Percentiles rank a stretch among this genome's conserved stretches.
Conservation (phyloP, 2,888 invertebrate species). For the Hirtodrosophila histrioides region DNA sequence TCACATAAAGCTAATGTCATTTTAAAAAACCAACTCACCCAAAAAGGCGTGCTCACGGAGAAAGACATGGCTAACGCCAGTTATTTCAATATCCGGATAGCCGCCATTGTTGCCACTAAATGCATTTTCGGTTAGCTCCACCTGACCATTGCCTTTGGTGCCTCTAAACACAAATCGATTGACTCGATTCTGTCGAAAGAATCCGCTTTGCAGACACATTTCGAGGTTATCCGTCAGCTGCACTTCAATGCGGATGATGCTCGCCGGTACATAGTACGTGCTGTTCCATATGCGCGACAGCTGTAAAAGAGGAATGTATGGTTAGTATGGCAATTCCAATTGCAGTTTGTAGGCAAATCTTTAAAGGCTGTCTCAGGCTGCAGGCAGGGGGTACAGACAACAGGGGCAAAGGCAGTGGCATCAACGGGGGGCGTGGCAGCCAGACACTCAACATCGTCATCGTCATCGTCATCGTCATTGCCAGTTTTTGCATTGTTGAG, state of each 20-base stretch:
- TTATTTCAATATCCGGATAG: conserved; percentile 82
- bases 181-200: conserved; percentile 78
- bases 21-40: conserved; percentile 66
- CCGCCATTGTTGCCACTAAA: conserved; percentile 80
- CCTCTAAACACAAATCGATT: conserved; percentile 81
- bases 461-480: background rate
- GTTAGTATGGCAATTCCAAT: background rate
- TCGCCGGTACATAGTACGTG: conserved; percentile 70
- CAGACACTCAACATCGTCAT: conserved; percentile 5
- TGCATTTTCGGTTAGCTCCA: conserved; percentile 79
- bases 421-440: background rate
- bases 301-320: conserved; percentile 43
- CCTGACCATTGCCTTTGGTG: conserved; percentile 65
- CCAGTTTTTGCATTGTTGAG: conserved; percentile 2
- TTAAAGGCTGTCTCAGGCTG: too few relatives aligned
- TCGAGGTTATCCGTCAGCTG: conserved; percentile 67
- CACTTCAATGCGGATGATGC: conserved; percentile 70
- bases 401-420: too few relatives aligned
- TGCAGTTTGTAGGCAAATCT: too few relatives aligned
- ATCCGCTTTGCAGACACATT: conserved; percentile 72
- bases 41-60: conserved; percentile 77
- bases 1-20: too few relatives aligned
- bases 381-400: too few relatives aligned
- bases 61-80: conserved; percentile 75
- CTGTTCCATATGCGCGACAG: conserved; percentile 72